phyloP scores from a whole-genome alignment of 2,797 vertebrate genomes.

The Denticeps clupeoides region DNA sequence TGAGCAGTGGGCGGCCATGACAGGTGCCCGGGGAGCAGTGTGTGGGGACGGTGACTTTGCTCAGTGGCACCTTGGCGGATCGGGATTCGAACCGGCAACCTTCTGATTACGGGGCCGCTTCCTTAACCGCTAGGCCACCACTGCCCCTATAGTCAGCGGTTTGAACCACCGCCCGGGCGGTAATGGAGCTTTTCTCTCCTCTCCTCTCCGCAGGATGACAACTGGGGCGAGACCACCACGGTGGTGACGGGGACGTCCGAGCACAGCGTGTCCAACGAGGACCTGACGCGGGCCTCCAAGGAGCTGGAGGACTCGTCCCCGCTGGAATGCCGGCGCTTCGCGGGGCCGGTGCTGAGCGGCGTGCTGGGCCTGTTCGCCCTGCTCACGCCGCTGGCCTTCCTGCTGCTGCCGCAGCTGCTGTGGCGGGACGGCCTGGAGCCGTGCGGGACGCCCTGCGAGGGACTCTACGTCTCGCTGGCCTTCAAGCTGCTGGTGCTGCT shows the following conservation, averaged over 20 bases:
- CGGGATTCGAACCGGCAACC: no score
- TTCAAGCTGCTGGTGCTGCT: slow-evolving; percentile 92
- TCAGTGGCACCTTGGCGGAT: no score
- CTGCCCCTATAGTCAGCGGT: no score
- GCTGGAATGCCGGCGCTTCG: slow-evolving; percentile 79
- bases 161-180: no score
- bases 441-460: slow-evolving; percentile 85
- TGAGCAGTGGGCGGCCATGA: no score
- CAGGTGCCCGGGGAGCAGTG: no score
- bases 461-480: slow-evolving; percentile 90
- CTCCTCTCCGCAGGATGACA: slow-evolving; percentile 78
- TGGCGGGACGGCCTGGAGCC: slow-evolving; percentile 79
- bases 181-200: no score
- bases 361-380: slow-evolving; percentile 79
- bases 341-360: slow-evolving; percentile 63
- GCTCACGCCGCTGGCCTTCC: slow-evolving; percentile 83
- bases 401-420: slow-evolving; percentile 82
- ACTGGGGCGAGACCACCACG: slow-evolving; percentile 95
- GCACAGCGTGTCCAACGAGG: slow-evolving; percentile 93
- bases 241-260: slow-evolving; percentile 90
- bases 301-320: slow-evolving; percentile 91
- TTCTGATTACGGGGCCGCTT: no score
- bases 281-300: slow-evolving; percentile 85
- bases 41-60: no score
- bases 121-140: no score